Evolutionary conservation across 2,888 invertebrate species (phyloP).

Genomic region (Ectobius pallidus): DNA sequence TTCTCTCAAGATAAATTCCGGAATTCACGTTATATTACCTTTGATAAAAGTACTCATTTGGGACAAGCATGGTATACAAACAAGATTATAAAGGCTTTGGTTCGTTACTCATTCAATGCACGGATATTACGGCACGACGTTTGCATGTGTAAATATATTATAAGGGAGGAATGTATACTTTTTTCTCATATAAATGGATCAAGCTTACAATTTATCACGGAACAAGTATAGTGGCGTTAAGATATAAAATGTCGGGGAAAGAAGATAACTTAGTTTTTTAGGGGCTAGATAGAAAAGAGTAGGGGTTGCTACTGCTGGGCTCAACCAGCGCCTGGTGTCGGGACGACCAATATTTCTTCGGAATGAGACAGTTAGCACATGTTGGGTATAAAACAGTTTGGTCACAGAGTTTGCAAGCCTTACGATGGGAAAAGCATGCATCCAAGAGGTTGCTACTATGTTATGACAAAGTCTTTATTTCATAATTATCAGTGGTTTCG

Average conservation of each 20-base stretch:
- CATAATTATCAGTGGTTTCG: too few species aligned
- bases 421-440: not conserved
- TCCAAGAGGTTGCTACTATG: too few species aligned
- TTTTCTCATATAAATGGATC: not conserved
- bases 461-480: too few species aligned
- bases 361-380: slow-evolving; percentile 19
- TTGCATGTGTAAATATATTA: not conserved
- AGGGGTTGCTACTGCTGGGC: not conserved
- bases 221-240: not conserved
- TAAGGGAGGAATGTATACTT: not conserved
- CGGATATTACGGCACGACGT: not conserved
- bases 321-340: not conserved
- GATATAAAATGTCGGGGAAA: slow-evolving; percentile 1
- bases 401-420: not conserved
- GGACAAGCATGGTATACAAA: too few species aligned
- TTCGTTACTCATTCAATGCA: not conserved
- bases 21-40: too few species aligned
- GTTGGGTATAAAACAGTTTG: slow-evolving; percentile 15
- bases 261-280: not conserved
- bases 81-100: too few species aligned
- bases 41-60: too few species aligned
- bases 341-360: slow-evolving; percentile 5
- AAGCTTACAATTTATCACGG: not conserved
- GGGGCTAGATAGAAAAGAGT: not conserved
- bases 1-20: too few species aligned